Evolutionary conservation across 2,888 invertebrate species (phyloP).

Genomic region (Aleiodes testaceus): DNA sequence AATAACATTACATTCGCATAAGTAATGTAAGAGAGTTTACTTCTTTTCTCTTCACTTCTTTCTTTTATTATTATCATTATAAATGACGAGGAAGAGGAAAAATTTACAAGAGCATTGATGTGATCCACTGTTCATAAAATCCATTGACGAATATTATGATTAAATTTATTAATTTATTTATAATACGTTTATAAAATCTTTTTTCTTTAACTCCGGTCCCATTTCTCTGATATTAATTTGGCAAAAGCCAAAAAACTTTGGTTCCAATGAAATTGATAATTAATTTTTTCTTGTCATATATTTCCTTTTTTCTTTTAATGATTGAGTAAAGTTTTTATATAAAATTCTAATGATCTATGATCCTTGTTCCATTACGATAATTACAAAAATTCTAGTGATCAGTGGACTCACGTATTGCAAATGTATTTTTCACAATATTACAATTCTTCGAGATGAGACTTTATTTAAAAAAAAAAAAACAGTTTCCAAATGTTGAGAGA

Average conservation of each 20-base stretch:
- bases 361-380: slow-evolving; percentile 48
- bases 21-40: slow-evolving; percentile 61
- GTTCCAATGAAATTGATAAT: slow-evolving; percentile 51
- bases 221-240: slow-evolving; percentile 60
- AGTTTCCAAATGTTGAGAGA: slow-evolving; percentile 50
- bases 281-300: slow-evolving; percentile 41
- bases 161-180: neutral
- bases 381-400: slow-evolving; percentile 59
- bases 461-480: slow-evolving; percentile 55
- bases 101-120: slow-evolving; percentile 18
- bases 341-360: slow-evolving; percentile 55
- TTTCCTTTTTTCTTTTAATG: slow-evolving; percentile 32
- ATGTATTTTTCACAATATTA: slow-evolving; percentile 33
- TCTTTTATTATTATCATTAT: neutral
- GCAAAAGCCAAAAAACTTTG: slow-evolving; percentile 55
- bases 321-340: slow-evolving; percentile 57
- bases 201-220: slow-evolving; percentile 63
- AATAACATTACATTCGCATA: slow-evolving; percentile 66
- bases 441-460: slow-evolving; percentile 10
- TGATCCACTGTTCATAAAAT: slow-evolving; percentile 52
- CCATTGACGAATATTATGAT: slow-evolving; percentile 26
- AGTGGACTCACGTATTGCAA: slow-evolving; percentile 56
- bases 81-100: slow-evolving; percentile 13
- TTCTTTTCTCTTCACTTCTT: slow-evolving; percentile 3
- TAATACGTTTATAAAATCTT: slow-evolving; percentile 58